Percentiles rank a stretch among this genome's conserved stretches.
These are phyloP conservation scores for Scelioninae gen. 2 DNA, from an alignment of 2,888 invertebrate genomes.

Conservation along the genomic window DNA sequence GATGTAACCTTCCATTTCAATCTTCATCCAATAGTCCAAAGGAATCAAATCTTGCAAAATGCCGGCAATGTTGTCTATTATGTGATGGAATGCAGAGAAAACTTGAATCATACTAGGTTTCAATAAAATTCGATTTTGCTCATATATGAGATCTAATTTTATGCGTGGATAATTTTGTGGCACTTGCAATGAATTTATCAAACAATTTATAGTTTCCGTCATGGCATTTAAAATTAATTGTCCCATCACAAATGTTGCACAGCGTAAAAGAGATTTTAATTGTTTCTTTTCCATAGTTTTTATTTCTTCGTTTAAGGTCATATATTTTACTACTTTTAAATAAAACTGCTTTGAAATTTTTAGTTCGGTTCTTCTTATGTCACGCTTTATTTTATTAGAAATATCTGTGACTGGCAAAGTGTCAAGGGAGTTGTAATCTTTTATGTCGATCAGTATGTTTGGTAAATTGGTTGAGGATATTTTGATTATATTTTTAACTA, in stretches of 20 bases:
- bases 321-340: constrained; percentile 71
- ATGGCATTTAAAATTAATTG: constrained; percentile 82
- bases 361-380: constrained; percentile 73
- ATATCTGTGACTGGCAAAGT: constrained; percentile 66
- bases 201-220: constrained; percentile 80
- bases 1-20: constrained; percentile 73
- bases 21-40: constrained; percentile 77
- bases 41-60: constrained; percentile 80
- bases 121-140: constrained; percentile 76
- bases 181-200: constrained; percentile 77
- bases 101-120: constrained; percentile 79
- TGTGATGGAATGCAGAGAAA: constrained; percentile 77
- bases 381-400: constrained; percentile 65
- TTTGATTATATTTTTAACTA: constrained; percentile 66
- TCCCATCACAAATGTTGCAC: constrained; percentile 76
- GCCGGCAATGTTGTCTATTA: constrained; percentile 78
- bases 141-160: constrained; percentile 78
- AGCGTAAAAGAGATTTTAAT: constrained; percentile 72
- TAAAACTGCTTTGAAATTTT: constrained; percentile 75
- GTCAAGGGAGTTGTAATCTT: constrained; percentile 61
- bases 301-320: constrained; percentile 64
- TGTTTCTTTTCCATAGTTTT: constrained; percentile 66
- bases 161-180: constrained; percentile 80
- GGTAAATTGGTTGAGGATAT: constrained; percentile 73
- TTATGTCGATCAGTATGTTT: constrained; percentile 71